Evolutionary conservation across 2,797 vertebrate species (phyloP), one percentile per base, ranked within the genome.

Genomic region (Onychomys torridus): DNA sequence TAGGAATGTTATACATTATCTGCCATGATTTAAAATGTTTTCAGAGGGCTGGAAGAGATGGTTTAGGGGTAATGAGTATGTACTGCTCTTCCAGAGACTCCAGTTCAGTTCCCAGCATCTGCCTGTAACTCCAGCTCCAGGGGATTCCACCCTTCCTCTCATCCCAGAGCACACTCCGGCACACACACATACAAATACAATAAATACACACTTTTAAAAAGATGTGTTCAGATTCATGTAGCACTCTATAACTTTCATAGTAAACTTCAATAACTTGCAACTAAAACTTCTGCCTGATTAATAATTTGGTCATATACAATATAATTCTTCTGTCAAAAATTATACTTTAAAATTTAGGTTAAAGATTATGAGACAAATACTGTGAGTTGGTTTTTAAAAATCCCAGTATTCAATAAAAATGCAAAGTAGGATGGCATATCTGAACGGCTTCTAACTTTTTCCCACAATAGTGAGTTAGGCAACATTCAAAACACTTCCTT

Each of bases 401-500:
- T 71, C 12, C 17, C 52, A 67, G 6, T 59, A 75, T 83, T 96
- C 49, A 90, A 87, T 95, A 85, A 86, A 91, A 97, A 97, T 96
- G 96, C 92, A 97, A 97, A 97, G 9, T 21, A 88, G 87, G 34
- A 9, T 83, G 75, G n/a, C 61, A 79, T 46, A 88, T 92, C 89
- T 65, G 78, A 84, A 86, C 37, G 40, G 29, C 40, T 92, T 90
- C 81, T 89, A 91, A 93, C 49, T 90, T 95, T 89, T 96, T 92
- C 98, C 96, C 97, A 97, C 93, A 95, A 90, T 55, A 81, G 86
- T 81, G 59, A 83, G 69, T 98, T 97, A 93, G 82, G 97, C 97
- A 98, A 98, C 93, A 96, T 86, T 96, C 81, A 96, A 97, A 95
- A 96, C 88, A 96, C 97, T 98, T 97, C 97, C 97, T 95, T 90